Evolutionary conservation across 2,888 invertebrate species (phyloP).

Genomic region (Dryadula phaetusa): DNA sequence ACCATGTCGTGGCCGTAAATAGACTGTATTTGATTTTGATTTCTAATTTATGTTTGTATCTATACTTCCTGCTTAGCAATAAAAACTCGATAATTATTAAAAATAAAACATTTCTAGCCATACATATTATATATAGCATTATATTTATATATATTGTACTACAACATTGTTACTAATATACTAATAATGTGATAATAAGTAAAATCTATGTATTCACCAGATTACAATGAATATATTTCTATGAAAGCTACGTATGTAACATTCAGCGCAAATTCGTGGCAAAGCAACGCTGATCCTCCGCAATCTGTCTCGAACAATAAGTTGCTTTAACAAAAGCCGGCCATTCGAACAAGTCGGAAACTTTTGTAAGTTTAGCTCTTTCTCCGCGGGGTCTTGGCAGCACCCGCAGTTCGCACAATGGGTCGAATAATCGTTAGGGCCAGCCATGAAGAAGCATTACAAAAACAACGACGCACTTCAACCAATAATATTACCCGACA

Average conservation of each 20-base stretch:
- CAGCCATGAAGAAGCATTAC: conserved; percentile 80
- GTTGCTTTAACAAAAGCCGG: conserved; percentile 82
- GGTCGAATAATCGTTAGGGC: conserved; percentile 81
- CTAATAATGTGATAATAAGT: not conserved
- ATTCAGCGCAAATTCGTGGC: conserved; percentile 62
- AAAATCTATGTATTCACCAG: not conserved
- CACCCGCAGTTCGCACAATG: conserved; percentile 74
- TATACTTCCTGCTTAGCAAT: no score
- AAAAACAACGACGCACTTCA: conserved; percentile 79
- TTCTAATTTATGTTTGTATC: no score
- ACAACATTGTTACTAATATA: not conserved
- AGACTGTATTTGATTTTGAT: no score
- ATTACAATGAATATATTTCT: conserved; percentile 23
- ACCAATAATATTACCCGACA: conserved; percentile 74
- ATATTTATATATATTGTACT: not conserved
- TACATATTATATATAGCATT: no score
- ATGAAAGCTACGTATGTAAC: conserved; percentile 53
- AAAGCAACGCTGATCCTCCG: conserved; percentile 73
- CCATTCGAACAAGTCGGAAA: conserved; percentile 83
- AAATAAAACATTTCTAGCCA: no score
- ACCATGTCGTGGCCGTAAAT: no score
- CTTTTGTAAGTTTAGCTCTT: conserved; percentile 83
- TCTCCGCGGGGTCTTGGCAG: conserved; percentile 79
- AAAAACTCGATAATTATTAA: no score
- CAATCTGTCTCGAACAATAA: conserved; percentile 84